Evolutionary conservation across 2,113 vertebrate species (phyloP).

Genomic region (Cricetomys ansorgei): DNA sequence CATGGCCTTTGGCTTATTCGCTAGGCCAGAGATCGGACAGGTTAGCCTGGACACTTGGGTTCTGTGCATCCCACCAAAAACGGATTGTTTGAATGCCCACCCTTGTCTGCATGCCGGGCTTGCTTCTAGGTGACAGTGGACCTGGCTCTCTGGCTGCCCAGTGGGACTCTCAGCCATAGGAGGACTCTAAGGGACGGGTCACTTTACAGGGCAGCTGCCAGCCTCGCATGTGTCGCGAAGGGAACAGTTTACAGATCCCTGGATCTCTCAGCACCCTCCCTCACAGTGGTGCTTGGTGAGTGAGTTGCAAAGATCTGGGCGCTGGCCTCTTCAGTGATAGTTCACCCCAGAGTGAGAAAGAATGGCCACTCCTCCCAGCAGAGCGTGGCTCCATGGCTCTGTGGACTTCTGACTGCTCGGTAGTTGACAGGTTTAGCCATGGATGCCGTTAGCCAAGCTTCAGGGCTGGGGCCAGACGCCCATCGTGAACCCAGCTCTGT

Average conservation of each 20-base stretch:
- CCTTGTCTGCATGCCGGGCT: not conserved
- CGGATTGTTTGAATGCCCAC: not conserved
- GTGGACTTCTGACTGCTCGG: rapidly evolving
- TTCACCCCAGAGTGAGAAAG: not conserved
- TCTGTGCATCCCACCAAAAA: not conserved
- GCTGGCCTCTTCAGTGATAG: too few relatives aligned
- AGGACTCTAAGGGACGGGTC: not conserved
- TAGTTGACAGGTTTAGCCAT: not conserved
- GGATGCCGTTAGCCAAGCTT: not conserved
- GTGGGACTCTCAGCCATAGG: not conserved
- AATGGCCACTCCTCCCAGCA: not conserved
- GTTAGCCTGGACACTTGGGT: not conserved
- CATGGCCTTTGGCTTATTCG: not conserved
- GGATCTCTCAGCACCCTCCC: not conserved
- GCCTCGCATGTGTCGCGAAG: not conserved
- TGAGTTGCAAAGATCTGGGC: not conserved
- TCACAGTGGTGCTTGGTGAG: not conserved
- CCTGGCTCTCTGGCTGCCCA: not conserved
- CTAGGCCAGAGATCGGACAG: not conserved
- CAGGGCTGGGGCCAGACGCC: not conserved
- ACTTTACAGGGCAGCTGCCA: not conserved
- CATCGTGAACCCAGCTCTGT: not conserved
- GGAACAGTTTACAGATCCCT: not conserved
- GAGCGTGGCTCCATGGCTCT: not conserved
- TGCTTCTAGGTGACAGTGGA: not conserved